Evolutionary conservation across 1,140 invertebrate species (phyloP).

Genomic region (Adelges cooleyi): DNA sequence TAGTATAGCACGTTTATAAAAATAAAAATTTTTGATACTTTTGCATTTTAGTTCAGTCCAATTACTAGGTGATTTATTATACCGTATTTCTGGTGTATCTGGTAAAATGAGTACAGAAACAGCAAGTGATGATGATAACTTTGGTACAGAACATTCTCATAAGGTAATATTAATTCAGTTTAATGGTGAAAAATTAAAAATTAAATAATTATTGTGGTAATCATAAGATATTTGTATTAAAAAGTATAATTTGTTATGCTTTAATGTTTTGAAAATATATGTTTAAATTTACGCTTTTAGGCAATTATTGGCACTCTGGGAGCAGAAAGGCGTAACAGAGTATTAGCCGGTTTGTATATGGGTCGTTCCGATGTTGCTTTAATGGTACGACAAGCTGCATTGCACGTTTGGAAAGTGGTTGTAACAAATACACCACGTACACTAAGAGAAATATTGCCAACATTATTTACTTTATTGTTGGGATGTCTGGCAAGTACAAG

Average conservation of each 20-base stretch:
- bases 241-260: too few species aligned
- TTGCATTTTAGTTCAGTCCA: slow-evolving; percentile 87
- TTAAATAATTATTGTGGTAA: too few species aligned
- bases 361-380: slow-evolving; percentile 91
- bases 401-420: slow-evolving; percentile 96
- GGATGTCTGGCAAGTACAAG: slow-evolving; percentile 90
- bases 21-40: too few species aligned
- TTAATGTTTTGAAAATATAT: not conserved
- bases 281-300: slow-evolving; percentile 36
- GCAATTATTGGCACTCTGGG: slow-evolving; percentile 83
- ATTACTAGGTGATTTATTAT: slow-evolving; percentile 88
- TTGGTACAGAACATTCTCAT: slow-evolving; percentile 94
- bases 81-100: slow-evolving; percentile 91
- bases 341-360: slow-evolving; percentile 94
- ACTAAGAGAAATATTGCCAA: slow-evolving; percentile 90
- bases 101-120: slow-evolving; percentile 99
- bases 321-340: slow-evolving; percentile 76
- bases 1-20: too few species aligned
- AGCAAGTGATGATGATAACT: slow-evolving; percentile 95
- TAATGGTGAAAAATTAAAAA: too few species aligned
- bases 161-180: slow-evolving; percentile 35
- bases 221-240: too few species aligned
- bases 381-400: slow-evolving; percentile 90
- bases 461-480: slow-evolving; percentile 79
- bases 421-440: slow-evolving; percentile 94